Conservation (phyloP, 2,888 invertebrate species). For the Tenthredo livida region DNA sequence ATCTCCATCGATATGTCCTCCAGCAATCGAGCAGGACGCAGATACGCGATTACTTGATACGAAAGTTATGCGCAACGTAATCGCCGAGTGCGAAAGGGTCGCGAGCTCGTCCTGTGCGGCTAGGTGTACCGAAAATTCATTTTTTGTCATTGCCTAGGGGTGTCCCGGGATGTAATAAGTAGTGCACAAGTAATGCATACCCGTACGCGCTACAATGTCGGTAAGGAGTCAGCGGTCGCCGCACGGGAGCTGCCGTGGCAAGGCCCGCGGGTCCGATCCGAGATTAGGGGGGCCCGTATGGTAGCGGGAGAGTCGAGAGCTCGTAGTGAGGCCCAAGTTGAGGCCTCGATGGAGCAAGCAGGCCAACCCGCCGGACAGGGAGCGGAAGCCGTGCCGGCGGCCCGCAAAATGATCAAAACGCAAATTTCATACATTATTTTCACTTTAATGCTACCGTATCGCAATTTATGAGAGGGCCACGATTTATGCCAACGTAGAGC, state of each 20-base stretch:
- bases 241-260: conserved; percentile 48
- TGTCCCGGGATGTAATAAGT: conserved; percentile 15
- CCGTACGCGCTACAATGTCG: conserved; percentile 20
- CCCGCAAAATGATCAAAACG: conserved; percentile 77
- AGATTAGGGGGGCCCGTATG: conserved; percentile 70
- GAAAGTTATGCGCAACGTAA: background rate
- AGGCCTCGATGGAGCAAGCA: conserved; percentile 58
- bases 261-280: conserved; percentile 70
- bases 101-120: background rate
- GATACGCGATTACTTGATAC: background rate
- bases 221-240: conserved; percentile 39
- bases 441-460: conserved; percentile 77
- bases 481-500: conserved; percentile 74
- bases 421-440: conserved; percentile 77
- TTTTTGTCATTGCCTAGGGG: conserved; percentile 17
- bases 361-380: conserved; percentile 39
- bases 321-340: conserved; percentile 56
- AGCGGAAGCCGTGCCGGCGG: conserved; percentile 75
- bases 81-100: background rate
- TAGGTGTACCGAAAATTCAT: background rate
- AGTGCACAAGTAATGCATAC: conserved; percentile 33
- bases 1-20: background rate
- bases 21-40: background rate
- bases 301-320: conserved; percentile 57
- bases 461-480: conserved; percentile 75